Base-by-base conservation (phyloP, 2,888 invertebrate species). In the Polymixis lichenea region DNA sequence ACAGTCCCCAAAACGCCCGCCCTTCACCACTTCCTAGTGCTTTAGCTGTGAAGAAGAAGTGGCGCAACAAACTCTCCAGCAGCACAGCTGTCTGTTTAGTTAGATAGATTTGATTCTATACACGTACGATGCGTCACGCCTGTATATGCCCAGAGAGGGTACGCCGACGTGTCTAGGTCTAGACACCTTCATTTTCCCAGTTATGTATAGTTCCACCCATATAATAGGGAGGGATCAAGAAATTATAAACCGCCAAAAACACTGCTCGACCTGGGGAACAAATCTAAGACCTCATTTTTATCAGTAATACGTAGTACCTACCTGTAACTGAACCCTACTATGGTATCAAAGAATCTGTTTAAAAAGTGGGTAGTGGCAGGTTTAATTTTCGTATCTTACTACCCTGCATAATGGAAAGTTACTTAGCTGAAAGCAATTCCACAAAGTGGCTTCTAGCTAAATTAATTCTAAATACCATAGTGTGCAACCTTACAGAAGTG, bases 401-500 rank as follows among this genome's bases (percentile, higher is more conserved):
- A 64, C 32, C 49, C 15, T 80, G 49, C n/a, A 46, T 64, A 75
- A 67, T 61, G 19, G 49, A 67, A 75, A 61, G 15, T 51, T 56
- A 78, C 51, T 62, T 62, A 61, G n/a, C 62, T 53, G 13, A 56
- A 68, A 46, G n/a, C 51, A 78, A 78, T 83, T 53, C 22, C 19
- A 13, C n/a, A 78, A 1, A 83, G 78, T 83, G 61, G 62, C 83
- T 79, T 78, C 43, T 68, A 79, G 22, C 32, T 77, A 61, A 62
- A 83, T 83, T 67, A 78, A 68, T 46, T 61, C 22, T 43, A 64
- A 66, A 82, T 22, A 43, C 55, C 53, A 51, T 32, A 22, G 13
- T 43, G 43, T 49, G n/a, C 77, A 76, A 62, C 82, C 43, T 43
- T 67, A 51, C n/a, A n/a, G 32, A 17, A 11, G 11, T 11, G 17